phyloP scores from a whole-genome alignment of 2,113 vertebrate genomes.

The Ivindomyrus marchei region DNA sequence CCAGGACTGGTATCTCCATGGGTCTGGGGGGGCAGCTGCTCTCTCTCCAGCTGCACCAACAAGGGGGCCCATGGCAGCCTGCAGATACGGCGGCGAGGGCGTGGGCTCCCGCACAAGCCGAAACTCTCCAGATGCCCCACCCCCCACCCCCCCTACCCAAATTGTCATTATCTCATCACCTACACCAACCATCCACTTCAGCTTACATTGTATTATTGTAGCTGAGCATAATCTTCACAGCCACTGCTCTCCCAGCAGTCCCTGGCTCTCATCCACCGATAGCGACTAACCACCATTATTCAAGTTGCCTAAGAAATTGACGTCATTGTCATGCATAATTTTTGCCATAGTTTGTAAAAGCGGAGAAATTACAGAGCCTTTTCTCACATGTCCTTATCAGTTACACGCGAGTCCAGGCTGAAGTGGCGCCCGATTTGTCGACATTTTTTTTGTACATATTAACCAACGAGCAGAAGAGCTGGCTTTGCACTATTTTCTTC shows the following conservation, averaged over 20 bases:
- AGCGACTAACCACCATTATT: conserved; percentile 45
- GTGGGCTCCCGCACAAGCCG: conserved; percentile 59
- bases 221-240: conserved; percentile 67
- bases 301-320: conserved; percentile 43
- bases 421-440: not conserved
- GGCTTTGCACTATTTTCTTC: not conserved
- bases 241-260: conserved; percentile 49
- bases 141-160: conserved; percentile 45
- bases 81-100: conserved; percentile 49
- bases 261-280: conserved; percentile 64
- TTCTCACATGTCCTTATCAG: not conserved
- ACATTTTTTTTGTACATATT: not conserved
- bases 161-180: conserved; percentile 61
- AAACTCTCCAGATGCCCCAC: conserved; percentile 1
- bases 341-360: conserved; percentile 27
- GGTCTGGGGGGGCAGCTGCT: conserved; percentile 63
- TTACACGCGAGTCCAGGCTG: not conserved
- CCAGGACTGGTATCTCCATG: conserved; percentile 58
- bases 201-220: conserved; percentile 63
- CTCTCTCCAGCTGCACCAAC: conserved; percentile 42
- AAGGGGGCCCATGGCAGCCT: conserved; percentile 41
- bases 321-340: conserved; percentile 26
- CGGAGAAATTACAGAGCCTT: not conserved
- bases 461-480: not conserved
- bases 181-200: conserved; percentile 57